Evolutionary conservation across 2,113 vertebrate genomes (phyloP).

Genomic region (Coreoperca whiteheadi): DNA sequence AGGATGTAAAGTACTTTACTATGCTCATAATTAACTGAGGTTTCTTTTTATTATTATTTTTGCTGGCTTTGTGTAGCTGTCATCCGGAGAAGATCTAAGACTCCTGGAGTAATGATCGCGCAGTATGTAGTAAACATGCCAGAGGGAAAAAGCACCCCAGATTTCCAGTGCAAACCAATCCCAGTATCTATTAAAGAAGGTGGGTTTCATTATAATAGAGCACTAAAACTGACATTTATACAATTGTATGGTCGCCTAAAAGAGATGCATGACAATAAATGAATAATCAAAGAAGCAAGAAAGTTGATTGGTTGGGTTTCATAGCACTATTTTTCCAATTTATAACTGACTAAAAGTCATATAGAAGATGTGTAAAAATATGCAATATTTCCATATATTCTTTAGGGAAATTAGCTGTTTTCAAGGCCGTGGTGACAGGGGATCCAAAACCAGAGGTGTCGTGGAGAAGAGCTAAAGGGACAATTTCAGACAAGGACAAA

Average conservation of each 20-base stretch:
- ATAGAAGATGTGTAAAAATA: background rate
- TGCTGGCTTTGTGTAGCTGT: conserved; percentile 49
- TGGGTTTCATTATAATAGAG: conserved; percentile 52
- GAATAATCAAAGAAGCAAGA: background rate
- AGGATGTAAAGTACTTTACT: background rate
- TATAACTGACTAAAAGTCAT: conserved; percentile 1
- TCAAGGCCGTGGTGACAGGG: conserved; percentile 86
- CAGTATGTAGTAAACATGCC: conserved; percentile 85
- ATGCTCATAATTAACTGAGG: background rate
- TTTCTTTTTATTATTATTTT: background rate
- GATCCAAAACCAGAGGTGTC: conserved; percentile 86
- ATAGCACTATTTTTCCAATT: background rate
- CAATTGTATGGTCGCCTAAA: background rate
- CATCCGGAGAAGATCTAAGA: conserved; percentile 83
- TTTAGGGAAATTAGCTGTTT: conserved; percentile 87
- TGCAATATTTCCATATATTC: background rate
- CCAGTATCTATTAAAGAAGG: conserved; percentile 86
- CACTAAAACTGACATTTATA: background rate
- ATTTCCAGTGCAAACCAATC: conserved; percentile 86
- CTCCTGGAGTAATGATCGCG: conserved; percentile 85
- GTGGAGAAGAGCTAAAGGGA: conserved; percentile 83
- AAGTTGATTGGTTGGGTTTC: background rate
- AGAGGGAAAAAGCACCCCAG: conserved; percentile 85
- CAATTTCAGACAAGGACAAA: conserved; percentile 80
- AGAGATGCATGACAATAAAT: background rate